These are phyloP conservation scores for Hydractinia echinata DNA, from an alignment of 30 jellyfish, hydroid and myxozoan genomes.

Conservation along the genomic window DNA sequence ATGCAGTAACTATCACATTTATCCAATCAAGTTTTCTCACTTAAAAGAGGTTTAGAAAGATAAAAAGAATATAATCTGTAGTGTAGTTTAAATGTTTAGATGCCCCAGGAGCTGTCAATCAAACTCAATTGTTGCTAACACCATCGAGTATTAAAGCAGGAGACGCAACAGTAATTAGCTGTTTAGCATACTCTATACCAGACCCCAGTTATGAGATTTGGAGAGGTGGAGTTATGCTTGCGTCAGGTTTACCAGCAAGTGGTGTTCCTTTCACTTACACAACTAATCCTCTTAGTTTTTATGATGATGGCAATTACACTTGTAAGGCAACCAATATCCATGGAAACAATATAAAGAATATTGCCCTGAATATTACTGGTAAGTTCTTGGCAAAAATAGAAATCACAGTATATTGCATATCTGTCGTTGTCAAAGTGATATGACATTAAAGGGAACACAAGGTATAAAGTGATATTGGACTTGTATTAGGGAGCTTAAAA, in stretches of 20 bases:
- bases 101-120: neutral
- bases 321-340: neutral
- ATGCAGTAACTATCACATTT: no score
- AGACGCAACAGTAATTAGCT: neutral
- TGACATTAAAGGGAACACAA: no score
- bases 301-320: constrained; percentile 7
- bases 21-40: no score
- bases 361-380: constrained; percentile 5
- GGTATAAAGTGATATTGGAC: no score
- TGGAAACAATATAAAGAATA: neutral
- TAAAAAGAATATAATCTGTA: no score
- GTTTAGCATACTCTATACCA: constrained; percentile 1
- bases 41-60: no score
- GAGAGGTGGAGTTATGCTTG: constrained; percentile 14
- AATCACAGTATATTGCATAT: no score
- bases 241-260: neutral
- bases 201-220: neutral
- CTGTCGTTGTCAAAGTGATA: no score
- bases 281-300: neutral
- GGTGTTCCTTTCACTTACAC: neutral
- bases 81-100: neutral
- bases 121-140: neutral
- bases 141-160: neutral
- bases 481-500: no score
- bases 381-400: no score